Base-by-base conservation (phyloP, 1,140 invertebrate species). In the Acromyrmex heyeri region DNA sequence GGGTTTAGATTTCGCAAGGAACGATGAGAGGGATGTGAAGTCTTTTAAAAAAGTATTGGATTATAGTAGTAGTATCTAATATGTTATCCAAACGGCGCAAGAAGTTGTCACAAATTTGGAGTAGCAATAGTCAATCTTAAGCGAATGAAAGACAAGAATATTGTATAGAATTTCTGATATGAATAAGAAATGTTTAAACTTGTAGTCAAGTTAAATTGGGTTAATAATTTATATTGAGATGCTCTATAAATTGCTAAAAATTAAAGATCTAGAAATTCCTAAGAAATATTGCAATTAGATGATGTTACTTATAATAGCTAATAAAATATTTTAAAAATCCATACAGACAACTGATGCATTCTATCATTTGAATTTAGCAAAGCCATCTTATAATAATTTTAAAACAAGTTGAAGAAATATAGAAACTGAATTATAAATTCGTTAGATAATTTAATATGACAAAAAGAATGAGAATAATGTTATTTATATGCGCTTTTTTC, bases 1-100 rank as follows among this genome's bases (percentile, higher is more conserved):
- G 89, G 91, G 91, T 90, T 92, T 30, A 48, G 34, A 83, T 62
- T 57, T 27, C 18, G 75, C 62, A 76, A 86, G 61, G 59, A 76
- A n/a, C 59, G 44, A 38, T 27, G 81, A 61, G 81, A 65, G 73
- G 59, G 59, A 75, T 30, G n/a, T 27, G 3, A 48, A 38, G 59
- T 85, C 48, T 30, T 65, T 85, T 78, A 76, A 85, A 85, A 85
- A 67, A 57, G 44, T 78, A 78, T 83, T 61, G 24, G n/a, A 50
- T 75, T 16, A 83, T 50, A 75, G 48, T 50, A 18, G 12, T 53
- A 24, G 67, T 44, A 59, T 70, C 67, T 81, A 57, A 30, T 48
- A 24, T 14, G 67, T 61, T 67, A 81, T 57, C 30, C 21, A 30
- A 72, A 50, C 21, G n/a, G 6, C 21, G 10, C 16, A 27, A 7